phyloP scores from a whole-genome alignment of 2,113 vertebrate species.

The rat (Rattus norvegicus) region GRCr8 NC_086020.1:138335001-138335500 shows the following conservation, averaged over 20 bases:
- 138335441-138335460: background rate
- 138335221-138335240: background rate
- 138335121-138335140: rapidly evolving
- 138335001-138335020: background rate
- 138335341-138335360: background rate
- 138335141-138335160: background rate
- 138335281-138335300: constrained; percentile 4
- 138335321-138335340: constrained; percentile 26
- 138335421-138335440: background rate
- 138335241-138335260: background rate
- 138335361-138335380: background rate
- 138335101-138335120: background rate
- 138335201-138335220: background rate
- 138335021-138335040: background rate
- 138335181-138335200: background rate
- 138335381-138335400: constrained; percentile 31
- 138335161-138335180: background rate
- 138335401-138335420: background rate
- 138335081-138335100: background rate
- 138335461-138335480: constrained; percentile 7
- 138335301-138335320: background rate
- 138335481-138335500: background rate
- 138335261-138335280: background rate
- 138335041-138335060: background rate
- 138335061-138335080: background rate